phyloP scores from a whole-genome alignment of 2,888 invertebrate genomes.

The Drosophila phalerata region DNA sequence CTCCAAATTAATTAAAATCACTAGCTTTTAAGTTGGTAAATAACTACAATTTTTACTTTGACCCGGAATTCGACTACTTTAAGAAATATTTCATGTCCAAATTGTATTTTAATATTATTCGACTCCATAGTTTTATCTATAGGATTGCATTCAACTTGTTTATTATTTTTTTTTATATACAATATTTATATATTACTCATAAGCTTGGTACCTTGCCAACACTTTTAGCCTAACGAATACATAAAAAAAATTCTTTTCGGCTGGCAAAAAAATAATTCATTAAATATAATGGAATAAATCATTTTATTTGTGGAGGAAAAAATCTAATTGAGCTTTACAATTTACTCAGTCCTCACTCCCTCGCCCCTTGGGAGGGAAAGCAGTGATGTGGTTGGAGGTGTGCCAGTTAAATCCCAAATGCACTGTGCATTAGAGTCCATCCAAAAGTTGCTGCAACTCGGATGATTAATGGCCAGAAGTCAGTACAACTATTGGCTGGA shows the following conservation, averaged over 20 bases:
- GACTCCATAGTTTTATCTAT: neutral
- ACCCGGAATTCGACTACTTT: neutral
- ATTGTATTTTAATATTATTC: neutral
- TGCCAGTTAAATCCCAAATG: conserved; percentile 37
- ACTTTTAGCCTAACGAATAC: neutral
- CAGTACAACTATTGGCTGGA: conserved; percentile 12
- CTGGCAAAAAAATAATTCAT: conserved; percentile 17
- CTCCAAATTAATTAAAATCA: neutral
- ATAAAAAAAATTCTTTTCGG: neutral
- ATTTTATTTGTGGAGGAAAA: conserved; percentile 11
- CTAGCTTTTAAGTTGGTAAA: neutral
- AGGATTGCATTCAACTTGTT: neutral
- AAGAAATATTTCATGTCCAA: neutral
- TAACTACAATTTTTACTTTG: neutral
- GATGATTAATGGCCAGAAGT: conserved; percentile 67
- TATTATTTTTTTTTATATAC: neutral
- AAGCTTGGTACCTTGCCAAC: conserved; percentile 8
- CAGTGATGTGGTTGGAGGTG: conserved; percentile 3
- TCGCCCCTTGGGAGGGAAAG: neutral
- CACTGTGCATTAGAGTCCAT: conserved; percentile 61
- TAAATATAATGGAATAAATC: conserved; percentile 32
- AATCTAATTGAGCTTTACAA: conserved; percentile 13
- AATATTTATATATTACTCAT: neutral
- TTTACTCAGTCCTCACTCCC: conserved; percentile 10
- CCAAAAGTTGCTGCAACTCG: conserved; percentile 51